Evolutionary conservation across 2,113 vertebrate genomes (phyloP).

Genomic region (Arvicanthis niloticus): DNA sequence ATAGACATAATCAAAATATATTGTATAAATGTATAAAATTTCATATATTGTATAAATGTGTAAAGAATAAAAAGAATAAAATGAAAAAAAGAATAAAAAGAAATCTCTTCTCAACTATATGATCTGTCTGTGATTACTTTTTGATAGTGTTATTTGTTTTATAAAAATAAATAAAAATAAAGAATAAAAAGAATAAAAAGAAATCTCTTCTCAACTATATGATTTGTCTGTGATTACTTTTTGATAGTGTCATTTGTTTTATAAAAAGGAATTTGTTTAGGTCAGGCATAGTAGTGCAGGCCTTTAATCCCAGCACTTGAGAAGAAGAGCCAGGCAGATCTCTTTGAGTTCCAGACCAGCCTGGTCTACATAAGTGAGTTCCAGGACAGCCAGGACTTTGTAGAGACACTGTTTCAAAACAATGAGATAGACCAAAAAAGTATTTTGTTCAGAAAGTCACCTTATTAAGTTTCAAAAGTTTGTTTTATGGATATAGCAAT

Average conservation of each 20-base stretch:
- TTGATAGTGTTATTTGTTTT: neutral
- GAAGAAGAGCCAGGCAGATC: neutral
- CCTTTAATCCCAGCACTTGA: neutral
- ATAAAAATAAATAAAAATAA: too few species aligned
- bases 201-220: neutral
- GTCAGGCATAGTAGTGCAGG: neutral
- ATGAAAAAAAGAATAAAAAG: neutral
- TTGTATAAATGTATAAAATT: neutral
- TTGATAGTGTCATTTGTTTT: neutral
- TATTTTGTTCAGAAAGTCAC: slow-evolving; percentile 25
- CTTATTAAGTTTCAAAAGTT: neutral
- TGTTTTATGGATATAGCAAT: neutral
- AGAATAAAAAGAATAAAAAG: neutral
- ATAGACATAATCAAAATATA: neutral
- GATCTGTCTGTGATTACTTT: neutral
- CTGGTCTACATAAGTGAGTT: neutral
- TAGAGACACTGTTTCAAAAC: neutral
- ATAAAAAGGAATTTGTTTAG: neutral
- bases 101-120: neutral
- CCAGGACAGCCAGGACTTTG: neutral
- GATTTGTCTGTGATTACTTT: neutral
- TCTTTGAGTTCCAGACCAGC: neutral
- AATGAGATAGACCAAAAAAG: neutral
- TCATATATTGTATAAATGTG: too few species aligned
- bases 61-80: neutral